Percentiles rank a stretch among this genome's conserved stretches.
These are phyloP conservation scores for Oeneis ivallda DNA, from an alignment of 2,888 invertebrate species.

Conservation along the genomic window DNA sequence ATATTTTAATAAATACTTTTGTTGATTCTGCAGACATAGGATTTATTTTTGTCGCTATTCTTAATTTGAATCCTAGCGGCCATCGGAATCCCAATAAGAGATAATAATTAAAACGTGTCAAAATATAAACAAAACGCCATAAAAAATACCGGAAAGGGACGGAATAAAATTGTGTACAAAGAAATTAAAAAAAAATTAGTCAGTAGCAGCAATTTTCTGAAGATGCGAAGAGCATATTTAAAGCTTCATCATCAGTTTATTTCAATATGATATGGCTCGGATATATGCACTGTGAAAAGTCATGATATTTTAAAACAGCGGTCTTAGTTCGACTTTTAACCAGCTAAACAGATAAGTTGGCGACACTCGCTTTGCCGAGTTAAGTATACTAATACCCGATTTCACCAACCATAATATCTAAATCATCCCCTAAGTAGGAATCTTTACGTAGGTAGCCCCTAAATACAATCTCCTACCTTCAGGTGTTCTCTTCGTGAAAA, in stretches of 20 bases:
- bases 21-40: too few species aligned
- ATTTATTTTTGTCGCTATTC: background rate
- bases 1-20: too few species aligned
- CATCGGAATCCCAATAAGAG: background rate
- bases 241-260: background rate
- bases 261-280: conserved; percentile 1
- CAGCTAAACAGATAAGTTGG: too few species aligned
- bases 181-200: background rate
- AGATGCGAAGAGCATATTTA: background rate
- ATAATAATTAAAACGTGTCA: background rate
- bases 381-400: too few species aligned
- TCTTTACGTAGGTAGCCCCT: too few species aligned
- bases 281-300: background rate
- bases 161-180: conserved; percentile 20
- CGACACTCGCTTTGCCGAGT: too few species aligned
- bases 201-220: background rate
- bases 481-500: too few species aligned
- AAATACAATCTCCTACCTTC: too few species aligned
- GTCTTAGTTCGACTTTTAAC: too few species aligned
- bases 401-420: too few species aligned
- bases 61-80: background rate
- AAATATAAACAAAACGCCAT: conserved; percentile 4
- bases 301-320: too few species aligned
- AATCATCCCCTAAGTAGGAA: too few species aligned
- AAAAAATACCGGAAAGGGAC: conserved; percentile 24